Evolutionary conservation across 2,797 vertebrate genomes (phyloP).

Genomic region (Schizopygopsis malacanthus): DNA sequence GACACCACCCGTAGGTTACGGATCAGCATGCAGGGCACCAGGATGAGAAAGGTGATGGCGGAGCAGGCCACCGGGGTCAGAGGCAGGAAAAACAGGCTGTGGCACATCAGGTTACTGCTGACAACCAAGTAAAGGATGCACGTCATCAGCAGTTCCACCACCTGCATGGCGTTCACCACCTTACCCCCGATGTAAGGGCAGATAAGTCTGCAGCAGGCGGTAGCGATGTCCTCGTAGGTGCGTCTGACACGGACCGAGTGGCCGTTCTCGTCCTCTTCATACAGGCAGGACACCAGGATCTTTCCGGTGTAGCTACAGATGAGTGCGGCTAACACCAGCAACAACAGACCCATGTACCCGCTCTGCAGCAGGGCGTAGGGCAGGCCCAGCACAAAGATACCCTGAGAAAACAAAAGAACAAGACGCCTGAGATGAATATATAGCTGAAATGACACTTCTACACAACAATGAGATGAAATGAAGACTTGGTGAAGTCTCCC

Average conservation of each 20-base stretch:
- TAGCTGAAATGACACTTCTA: not conserved
- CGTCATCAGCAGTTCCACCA: constrained; percentile 82
- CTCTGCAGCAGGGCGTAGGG: constrained; percentile 81
- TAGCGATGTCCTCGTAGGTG: constrained; percentile 81
- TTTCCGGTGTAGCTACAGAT: constrained; percentile 84
- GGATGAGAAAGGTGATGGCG: constrained; percentile 72
- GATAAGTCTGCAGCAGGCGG: constrained; percentile 76
- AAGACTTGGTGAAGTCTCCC: not conserved
- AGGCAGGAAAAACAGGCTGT: constrained; percentile 73
- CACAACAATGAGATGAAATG: not conserved
- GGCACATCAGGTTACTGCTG: constrained; percentile 78
- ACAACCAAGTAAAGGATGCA: constrained; percentile 82
- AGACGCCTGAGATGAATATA: not conserved
- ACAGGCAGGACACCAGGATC: constrained; percentile 80
- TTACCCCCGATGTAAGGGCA: constrained; percentile 74
- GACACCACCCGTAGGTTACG: constrained; percentile 81
- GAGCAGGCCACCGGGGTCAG: constrained; percentile 77
- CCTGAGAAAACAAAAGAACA: constrained; percentile 66
- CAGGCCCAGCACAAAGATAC: constrained; percentile 83
- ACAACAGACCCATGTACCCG: constrained; percentile 78
- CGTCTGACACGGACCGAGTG: constrained; percentile 72
- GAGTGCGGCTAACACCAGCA: constrained; percentile 77
- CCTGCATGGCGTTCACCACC: constrained; percentile 71
- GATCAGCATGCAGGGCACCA: constrained; percentile 81
- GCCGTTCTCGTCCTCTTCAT: constrained; percentile 77